Evolutionary conservation across 2,113 vertebrate species (phyloP).

Genomic region (Turnix velox): DNA sequence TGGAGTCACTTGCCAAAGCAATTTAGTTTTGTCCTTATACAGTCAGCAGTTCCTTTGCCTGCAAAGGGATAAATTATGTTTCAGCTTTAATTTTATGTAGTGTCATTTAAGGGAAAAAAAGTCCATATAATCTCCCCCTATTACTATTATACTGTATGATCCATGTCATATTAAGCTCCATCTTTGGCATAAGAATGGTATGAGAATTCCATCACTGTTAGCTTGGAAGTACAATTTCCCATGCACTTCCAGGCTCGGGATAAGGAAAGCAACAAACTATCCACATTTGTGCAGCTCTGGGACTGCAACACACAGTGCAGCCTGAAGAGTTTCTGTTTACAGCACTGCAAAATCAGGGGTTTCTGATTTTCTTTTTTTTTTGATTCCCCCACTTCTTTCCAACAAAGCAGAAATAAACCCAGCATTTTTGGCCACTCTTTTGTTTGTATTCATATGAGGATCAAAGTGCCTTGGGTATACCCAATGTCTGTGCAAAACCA

Average conservation of each 20-base stretch:
- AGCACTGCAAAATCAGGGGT: rapidly evolving
- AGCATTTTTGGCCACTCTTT: neutral
- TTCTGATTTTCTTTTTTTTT: too few relatives aligned
- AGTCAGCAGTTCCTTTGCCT: neutral
- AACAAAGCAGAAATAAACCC: neutral
- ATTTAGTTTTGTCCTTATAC: neutral
- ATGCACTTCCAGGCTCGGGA: neutral
- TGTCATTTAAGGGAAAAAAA: neutral
- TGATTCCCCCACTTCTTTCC: neutral
- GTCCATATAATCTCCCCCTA: neutral
- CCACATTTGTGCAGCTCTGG: neutral
- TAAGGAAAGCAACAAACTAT: neutral
- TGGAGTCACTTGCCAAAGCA: neutral
- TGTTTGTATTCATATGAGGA: neutral
- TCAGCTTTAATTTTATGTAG: neutral
- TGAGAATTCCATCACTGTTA: neutral
- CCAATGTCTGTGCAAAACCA: neutral
- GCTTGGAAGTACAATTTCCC: neutral
- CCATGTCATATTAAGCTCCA: neutral
- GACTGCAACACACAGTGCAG: rapidly evolving
- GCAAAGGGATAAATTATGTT: neutral
- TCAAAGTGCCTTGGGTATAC: neutral
- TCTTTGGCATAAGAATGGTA: neutral
- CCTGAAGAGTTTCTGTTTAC: neutral
- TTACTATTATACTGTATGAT: neutral